A percentile compares a stretch with the other conserved stretches of the same genome.
These are phyloP conservation scores for Brachionichthys hirsutus DNA, from an alignment of 2,113 vertebrate species.

Conservation along the genomic window DNA sequence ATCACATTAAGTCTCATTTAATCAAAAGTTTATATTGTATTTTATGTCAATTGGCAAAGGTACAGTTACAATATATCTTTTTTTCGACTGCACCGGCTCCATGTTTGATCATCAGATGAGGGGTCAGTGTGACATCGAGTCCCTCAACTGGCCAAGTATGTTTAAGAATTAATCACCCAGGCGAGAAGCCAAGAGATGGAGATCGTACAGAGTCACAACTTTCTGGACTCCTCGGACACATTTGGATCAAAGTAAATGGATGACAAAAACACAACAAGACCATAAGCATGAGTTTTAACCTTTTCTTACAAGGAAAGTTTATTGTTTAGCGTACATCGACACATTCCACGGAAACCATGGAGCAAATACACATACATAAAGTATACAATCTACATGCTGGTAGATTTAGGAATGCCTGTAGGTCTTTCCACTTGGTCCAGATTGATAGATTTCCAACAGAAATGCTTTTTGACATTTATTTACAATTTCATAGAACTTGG, in stretches of 20 bases:
- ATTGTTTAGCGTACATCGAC: too few relatives aligned
- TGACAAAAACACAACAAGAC: background rate
- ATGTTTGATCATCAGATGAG: slow-evolving; percentile 39
- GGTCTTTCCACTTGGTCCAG: too few relatives aligned
- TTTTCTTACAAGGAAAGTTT: too few relatives aligned
- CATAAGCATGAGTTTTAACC: too few relatives aligned
- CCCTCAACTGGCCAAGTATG: slow-evolving; percentile 25
- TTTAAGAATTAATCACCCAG: slow-evolving; percentile 32
- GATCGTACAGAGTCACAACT: background rate
- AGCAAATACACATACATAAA: background rate
- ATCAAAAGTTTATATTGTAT: background rate
- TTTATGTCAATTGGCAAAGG: slow-evolving; percentile 22
- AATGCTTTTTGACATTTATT: background rate
- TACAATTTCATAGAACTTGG: background rate
- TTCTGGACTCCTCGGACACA: background rate
- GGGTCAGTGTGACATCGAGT: slow-evolving; percentile 34
- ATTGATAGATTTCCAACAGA: too few relatives aligned
- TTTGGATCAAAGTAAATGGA: background rate
- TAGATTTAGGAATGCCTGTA: too few relatives aligned
- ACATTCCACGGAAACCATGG: background rate
- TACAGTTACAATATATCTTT: slow-evolving; percentile 10
- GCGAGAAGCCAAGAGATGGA: slow-evolving; percentile 32
- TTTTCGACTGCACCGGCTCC: background rate
- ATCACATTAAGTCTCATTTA: too few relatives aligned
- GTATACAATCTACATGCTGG: too few relatives aligned